Percentiles rank a stretch among this genome's conserved stretches.
These are phyloP conservation scores for Tetheella fluctuosa DNA, from an alignment of 2,888 invertebrate species.

Conservation along the genomic window DNA sequence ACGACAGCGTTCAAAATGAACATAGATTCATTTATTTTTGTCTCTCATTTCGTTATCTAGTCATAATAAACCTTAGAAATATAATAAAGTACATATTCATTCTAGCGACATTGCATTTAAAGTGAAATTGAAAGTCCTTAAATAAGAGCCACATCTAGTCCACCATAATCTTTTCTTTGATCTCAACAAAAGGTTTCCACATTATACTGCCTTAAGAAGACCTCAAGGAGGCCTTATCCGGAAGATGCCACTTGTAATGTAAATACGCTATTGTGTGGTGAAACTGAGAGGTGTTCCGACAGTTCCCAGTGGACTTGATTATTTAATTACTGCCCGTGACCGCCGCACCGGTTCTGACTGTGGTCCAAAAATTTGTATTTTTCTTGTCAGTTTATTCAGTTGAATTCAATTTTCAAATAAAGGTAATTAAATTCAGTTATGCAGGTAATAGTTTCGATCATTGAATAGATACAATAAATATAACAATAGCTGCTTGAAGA, in stretches of 20 bases:
- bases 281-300: constrained; percentile 44
- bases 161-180: constrained; percentile 44
- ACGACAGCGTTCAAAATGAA: no score
- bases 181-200: constrained; percentile 76
- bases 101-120: no score
- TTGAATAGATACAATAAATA: no score
- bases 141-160: background rate
- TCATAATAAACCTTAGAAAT: no score
- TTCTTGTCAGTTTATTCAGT: background rate
- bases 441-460: background rate
- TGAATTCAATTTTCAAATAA: background rate
- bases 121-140: no score
- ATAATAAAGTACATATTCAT: no score
- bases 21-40: no score
- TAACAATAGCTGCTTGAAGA: no score
- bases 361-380: background rate
- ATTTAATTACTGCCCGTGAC: constrained; percentile 34
- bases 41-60: no score
- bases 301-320: constrained; percentile 39
- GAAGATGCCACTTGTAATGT: constrained; percentile 80
- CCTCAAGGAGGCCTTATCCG: constrained; percentile 74
- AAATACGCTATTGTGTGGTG: constrained; percentile 69
- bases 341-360: background rate
- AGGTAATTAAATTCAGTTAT: no score
- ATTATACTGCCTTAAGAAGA: constrained; percentile 70